A percentile compares a stretch with the other conserved stretches of the same genome.
These are phyloP conservation scores for Eupithecia subumbrata DNA, from an alignment of 2,888 invertebrate genomes.

Conservation along the genomic window DNA sequence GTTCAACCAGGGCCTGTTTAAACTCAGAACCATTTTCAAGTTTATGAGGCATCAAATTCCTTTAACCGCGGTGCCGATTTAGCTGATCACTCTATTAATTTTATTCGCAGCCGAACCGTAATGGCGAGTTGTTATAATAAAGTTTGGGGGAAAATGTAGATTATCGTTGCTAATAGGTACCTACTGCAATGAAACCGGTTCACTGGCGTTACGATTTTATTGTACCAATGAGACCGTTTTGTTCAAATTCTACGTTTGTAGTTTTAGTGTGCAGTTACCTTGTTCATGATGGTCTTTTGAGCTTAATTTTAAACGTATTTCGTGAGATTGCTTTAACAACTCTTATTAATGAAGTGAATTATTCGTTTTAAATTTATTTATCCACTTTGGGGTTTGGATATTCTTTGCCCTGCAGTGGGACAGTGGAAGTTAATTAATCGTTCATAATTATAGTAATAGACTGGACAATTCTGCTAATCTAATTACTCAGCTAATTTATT, in stretches of 20 bases:
- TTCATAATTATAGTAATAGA: not conserved
- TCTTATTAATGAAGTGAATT: not conserved
- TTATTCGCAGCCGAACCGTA: constrained; percentile 39
- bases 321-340: not conserved
- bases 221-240: constrained; percentile 33
- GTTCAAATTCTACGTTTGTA: constrained; percentile 27
- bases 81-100: constrained; percentile 47
- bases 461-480: not conserved
- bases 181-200: constrained; percentile 27
- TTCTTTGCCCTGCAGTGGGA: not conserved
- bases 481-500: not conserved
- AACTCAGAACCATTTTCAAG: constrained; percentile 41
- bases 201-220: constrained; percentile 33
- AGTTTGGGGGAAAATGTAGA: constrained; percentile 29
- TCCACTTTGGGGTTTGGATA: not conserved
- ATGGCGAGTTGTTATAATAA: constrained; percentile 32
- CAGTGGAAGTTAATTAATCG: not conserved
- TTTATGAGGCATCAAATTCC: constrained; percentile 54
- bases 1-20: constrained; percentile 11
- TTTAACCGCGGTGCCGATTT: constrained; percentile 46
- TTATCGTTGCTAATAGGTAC: constrained; percentile 29
- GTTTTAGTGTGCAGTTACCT: constrained; percentile 11
- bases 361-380: not conserved
- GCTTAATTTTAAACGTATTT: not conserved
- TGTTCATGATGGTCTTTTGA: not conserved